These are phyloP conservation scores for Caranx ignobilis DNA, from an alignment of 2,113 vertebrate genomes.

Conservation along the genomic window DNA sequence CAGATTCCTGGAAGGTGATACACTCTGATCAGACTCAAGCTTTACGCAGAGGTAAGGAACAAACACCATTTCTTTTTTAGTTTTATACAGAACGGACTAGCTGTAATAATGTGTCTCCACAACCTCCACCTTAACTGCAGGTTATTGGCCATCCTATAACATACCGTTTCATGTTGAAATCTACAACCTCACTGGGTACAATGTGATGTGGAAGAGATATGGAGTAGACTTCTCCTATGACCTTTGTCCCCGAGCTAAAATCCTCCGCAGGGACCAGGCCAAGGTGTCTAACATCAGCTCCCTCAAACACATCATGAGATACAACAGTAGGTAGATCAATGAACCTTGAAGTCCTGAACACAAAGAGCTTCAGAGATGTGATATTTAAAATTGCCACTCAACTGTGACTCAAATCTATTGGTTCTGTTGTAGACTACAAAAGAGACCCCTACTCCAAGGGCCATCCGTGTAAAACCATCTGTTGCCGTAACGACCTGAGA, in stretches of 20 bases:
- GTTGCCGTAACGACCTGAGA: slow-evolving; percentile 91
- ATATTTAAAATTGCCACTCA: too few species aligned
- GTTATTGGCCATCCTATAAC: slow-evolving; percentile 95
- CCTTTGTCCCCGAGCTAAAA: slow-evolving; percentile 91
- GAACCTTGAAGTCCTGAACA: neutral
- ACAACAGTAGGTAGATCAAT: slow-evolving; percentile 88
- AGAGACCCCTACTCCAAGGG: slow-evolving; percentile 87
- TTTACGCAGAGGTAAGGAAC: slow-evolving; percentile 87
- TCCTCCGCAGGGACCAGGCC: slow-evolving; percentile 92
- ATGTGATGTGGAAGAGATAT: slow-evolving; percentile 81
- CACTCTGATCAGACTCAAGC: slow-evolving; percentile 89
- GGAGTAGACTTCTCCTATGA: slow-evolving; percentile 92
- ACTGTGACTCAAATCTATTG: neutral
- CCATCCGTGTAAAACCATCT: slow-evolving; percentile 92
- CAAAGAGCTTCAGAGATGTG: neutral
- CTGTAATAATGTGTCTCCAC: neutral
- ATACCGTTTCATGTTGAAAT: slow-evolving; percentile 90
- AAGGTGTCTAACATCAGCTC: slow-evolving; percentile 84
- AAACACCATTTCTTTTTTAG: neutral
- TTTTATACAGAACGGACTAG: too few species aligned
- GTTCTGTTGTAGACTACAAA: slow-evolving; percentile 86
- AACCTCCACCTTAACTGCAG: slow-evolving; percentile 66
- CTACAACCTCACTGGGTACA: slow-evolving; percentile 90
- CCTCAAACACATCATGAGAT: slow-evolving; percentile 93
- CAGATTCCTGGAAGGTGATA: slow-evolving; percentile 90